A percentile compares a stretch with the other conserved stretches of the same genome.
Conservation (phyloP, 2,888 invertebrate genomes). For the Apamea sordens region DNA sequence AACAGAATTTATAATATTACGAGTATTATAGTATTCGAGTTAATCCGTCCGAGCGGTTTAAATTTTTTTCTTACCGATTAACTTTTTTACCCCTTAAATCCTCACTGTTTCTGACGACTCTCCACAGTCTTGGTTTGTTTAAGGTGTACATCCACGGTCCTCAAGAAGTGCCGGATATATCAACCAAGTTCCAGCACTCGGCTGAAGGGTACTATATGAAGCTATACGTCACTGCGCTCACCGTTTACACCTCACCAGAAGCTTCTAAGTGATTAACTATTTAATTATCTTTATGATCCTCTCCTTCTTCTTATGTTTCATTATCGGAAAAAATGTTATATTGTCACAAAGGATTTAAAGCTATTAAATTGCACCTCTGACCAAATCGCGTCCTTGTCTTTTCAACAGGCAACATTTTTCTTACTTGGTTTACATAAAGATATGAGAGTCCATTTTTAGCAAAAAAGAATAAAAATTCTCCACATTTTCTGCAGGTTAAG, state of each 20-base stretch:
- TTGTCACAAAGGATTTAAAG: not conserved
- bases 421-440: not conserved
- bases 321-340: not conserved
- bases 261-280: constrained; percentile 86
- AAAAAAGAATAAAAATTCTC: not conserved
- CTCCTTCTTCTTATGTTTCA: not conserved
- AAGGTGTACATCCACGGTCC: constrained; percentile 92
- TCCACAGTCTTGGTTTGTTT: constrained; percentile 3
- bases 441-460: not conserved
- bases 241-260: constrained; percentile 90
- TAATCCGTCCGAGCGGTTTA: too few relatives aligned
- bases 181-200: constrained; percentile 90
- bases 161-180: constrained; percentile 92
- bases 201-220: constrained; percentile 90
- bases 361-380: not conserved
- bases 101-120: not conserved
- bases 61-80: too few relatives aligned
- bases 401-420: not conserved
- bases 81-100: too few relatives aligned
- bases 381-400: not conserved
- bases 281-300: not conserved
- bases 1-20: too few relatives aligned
- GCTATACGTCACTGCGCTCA: constrained; percentile 90
- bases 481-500: constrained; percentile 83
- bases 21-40: too few relatives aligned